Base-by-base conservation (phyloP, 2,797 vertebrate species). In the Denticeps clupeoides region DNA sequence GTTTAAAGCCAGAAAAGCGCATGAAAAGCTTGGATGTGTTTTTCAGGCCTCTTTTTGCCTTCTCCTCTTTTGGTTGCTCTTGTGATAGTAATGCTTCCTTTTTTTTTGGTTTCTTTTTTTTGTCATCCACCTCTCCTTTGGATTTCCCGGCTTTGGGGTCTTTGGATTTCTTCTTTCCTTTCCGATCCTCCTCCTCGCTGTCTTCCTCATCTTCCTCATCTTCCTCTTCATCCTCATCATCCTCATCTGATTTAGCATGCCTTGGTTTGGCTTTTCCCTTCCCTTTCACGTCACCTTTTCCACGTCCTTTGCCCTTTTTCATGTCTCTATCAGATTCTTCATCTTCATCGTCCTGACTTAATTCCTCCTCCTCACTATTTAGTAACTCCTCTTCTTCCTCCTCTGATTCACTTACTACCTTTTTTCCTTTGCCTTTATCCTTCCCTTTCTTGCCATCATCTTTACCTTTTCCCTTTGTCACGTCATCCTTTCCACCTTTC, bases 11-110 rank as follows among this genome's bases (percentile, higher is more conserved):
- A 13, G 87, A 84, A 70, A 97, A 91, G 63, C 91, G 89, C 85
- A 97, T 74, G 60, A 99, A 93, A 55, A 96, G 85, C 53, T 67
- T 86, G 0, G 93, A 95, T 13, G 93, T 89, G 69, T 86, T 90
- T 70, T 90, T 94, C 8, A 97, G 67, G 43, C 82, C 90, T 51
- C 74, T 81, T 62, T 77, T 90, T 4, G 74, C 78, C 12, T 78
- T 63, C 49, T 78, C 72, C 48, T 70, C 79, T 11, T 51, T 19
- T 1, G 75, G 68, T 32, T 49, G 21, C 7, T 45, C 3, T 1
- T 65, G 61, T 9, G 29, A 40, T 9, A 63, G 71, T 0, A 49
- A 50, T 7, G 70, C 73, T 1, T 60, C 69, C 56, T 81, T 88
- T 52, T 64, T 70, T 41, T 73, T 84, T 9, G 28, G 76, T 62